Percentiles rank a stretch among this genome's conserved stretches.
Conservation (phyloP, 2,113 vertebrate species). For the Calcarius ornatus region DNA sequence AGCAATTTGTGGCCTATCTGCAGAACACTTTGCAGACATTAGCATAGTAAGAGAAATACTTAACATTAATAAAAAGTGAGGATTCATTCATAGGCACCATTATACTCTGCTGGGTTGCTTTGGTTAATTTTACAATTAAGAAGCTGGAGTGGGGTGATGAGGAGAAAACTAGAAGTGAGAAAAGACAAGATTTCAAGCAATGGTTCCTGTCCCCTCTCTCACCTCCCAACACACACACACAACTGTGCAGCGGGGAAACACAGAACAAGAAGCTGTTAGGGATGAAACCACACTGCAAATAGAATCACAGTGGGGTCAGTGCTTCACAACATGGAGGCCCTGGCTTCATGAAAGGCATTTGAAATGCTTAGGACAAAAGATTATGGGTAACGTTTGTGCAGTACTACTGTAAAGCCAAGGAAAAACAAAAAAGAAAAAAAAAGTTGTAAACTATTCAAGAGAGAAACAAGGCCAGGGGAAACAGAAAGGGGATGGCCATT, state of each 20-base stretch:
- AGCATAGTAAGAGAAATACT: conserved; percentile 10
- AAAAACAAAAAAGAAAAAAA: not conserved
- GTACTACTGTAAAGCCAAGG: not conserved
- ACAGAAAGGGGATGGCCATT: not conserved
- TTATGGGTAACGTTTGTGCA: not conserved
- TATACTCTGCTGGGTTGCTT: not conserved
- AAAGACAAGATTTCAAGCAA: not conserved
- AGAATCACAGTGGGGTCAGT: not conserved
- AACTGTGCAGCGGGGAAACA: not conserved
- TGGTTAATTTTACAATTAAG: not conserved
- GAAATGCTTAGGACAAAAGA: not conserved
- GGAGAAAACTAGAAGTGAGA: not conserved
- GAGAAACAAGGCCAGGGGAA: not conserved
- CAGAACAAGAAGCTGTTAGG: not conserved
- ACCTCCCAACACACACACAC: not conserved
- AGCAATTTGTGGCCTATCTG: conserved; percentile 39
- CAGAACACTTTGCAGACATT: conserved; percentile 29
- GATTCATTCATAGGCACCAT: not conserved
- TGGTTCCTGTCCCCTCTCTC: not conserved
- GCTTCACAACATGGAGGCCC: not conserved
- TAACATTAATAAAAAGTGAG: not conserved
- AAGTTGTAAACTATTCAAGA: not conserved
- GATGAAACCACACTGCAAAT: not conserved
- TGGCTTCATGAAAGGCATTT: not conserved
- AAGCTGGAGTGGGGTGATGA: not conserved